These are phyloP conservation scores for Cacoxenus indagator DNA, from an alignment of 2,888 invertebrate genomes.

Conservation along the genomic window DNA sequence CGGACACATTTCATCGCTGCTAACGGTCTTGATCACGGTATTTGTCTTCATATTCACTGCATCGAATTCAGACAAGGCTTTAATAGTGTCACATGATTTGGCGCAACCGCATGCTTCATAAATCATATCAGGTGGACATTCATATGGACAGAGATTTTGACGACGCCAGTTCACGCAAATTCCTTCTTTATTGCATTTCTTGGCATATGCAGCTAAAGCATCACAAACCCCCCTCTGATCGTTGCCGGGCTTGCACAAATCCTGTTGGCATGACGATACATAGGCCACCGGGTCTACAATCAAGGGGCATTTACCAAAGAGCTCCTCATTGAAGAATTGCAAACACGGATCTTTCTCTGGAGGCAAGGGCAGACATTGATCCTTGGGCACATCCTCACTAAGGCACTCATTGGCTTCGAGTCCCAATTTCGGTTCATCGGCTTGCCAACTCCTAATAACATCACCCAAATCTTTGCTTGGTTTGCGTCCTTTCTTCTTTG, in stretches of 20 bases:
- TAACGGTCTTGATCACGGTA: conserved; percentile 52
- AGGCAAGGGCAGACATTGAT: conserved; percentile 73
- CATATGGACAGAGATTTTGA: conserved; percentile 76
- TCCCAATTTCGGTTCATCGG: conserved; percentile 71
- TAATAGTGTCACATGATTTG: conserved; percentile 66
- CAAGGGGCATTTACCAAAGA: conserved; percentile 80
- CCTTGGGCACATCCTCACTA: conserved; percentile 71
- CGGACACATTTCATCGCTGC: conserved; percentile 70
- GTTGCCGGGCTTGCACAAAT: conserved; percentile 74
- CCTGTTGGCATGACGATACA: conserved; percentile 79
- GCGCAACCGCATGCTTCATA: conserved; percentile 68
- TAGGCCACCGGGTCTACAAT: conserved; percentile 80
- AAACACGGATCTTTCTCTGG: conserved; percentile 78
- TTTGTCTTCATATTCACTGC: conserved; percentile 62
- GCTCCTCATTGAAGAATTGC: conserved; percentile 73
- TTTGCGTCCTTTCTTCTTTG: conserved; percentile 53
- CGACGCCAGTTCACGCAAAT: conserved; percentile 83
- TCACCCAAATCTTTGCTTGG: conserved; percentile 49
- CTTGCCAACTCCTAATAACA: conserved; percentile 75
- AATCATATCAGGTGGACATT: conserved; percentile 71
- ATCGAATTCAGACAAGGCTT: conserved; percentile 55
- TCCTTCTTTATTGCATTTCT: conserved; percentile 78
- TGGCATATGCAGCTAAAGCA: conserved; percentile 79
- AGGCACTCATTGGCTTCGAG: conserved; percentile 72
- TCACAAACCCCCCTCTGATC: conserved; percentile 76